Conservation (phyloP, 2,113 vertebrate species). For the Andinoacara biseriatus region DNA sequence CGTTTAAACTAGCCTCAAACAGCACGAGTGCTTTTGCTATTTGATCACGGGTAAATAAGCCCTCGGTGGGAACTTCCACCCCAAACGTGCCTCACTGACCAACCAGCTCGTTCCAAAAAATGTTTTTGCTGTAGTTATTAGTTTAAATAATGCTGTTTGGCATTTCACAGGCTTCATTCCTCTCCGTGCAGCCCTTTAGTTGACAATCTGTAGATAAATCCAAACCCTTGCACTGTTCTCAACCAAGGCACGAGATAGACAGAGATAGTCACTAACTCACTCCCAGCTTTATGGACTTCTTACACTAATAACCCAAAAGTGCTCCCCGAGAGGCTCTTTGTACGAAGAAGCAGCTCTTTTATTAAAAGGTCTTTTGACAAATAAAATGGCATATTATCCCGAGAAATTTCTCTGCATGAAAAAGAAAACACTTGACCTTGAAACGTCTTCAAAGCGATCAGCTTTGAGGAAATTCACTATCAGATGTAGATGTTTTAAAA, state of each 20-base stretch:
- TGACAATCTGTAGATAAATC: not conserved
- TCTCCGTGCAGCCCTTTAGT: not conserved
- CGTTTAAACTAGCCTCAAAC: not conserved
- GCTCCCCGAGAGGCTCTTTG: not conserved
- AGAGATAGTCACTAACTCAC: not conserved
- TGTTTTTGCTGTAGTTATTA: not conserved
- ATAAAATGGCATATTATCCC: not conserved
- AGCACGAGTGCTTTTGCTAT: not conserved
- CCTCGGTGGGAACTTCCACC: not conserved
- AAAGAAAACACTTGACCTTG: not conserved
- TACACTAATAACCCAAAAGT: constrained; percentile 13
- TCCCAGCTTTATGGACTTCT: constrained; percentile 7
- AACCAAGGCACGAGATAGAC: not conserved
- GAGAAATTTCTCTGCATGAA: not conserved
- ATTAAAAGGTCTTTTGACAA: not conserved
- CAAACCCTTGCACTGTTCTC: not conserved
- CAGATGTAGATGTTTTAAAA: not conserved
- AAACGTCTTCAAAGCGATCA: not conserved
- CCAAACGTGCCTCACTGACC: not conserved
- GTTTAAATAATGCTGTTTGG: not conserved
- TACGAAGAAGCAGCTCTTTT: constrained; percentile 1
- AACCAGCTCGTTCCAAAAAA: not conserved
- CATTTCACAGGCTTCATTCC: not conserved
- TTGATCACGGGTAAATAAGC: not conserved
- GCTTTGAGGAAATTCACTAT: not conserved